Base-by-base conservation (phyloP, 1,140 invertebrate species). In the Whitmania pigra region DNA sequence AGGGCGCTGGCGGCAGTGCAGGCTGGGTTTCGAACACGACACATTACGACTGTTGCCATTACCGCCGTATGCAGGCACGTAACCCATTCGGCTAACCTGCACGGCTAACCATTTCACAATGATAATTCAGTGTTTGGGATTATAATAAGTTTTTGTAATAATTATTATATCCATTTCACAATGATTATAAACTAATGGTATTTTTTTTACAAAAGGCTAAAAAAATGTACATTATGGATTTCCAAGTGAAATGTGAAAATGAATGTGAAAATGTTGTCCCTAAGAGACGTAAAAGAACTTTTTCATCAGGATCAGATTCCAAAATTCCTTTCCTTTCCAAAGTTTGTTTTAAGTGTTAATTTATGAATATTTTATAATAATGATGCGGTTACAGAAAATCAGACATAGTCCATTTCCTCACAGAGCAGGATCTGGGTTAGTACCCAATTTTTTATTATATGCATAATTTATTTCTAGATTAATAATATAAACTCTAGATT, bases 201-300 rank as follows among this genome's bases (percentile, higher is more conserved):
- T 74, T 15, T 17, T 69, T 18, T 71, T 20, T 36, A 67, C 54
- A 15, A 22, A 71, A 27, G 53, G 36, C 53, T 25, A 71, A 54
- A 36, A 29, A 53, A 53, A 71, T 71, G 40, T 29, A 71, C 25
- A 25, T 25, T 36, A 54, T 43, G 20, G n/a, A 53, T 36, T 71
- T 36, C 31, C 20, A 71, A 31, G 29, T 25, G 29, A 22, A 63
- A 25, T 63, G 57, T 31, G 57, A 22, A 63, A 31, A 63, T 63
- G 57, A 63, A 18, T 63, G 22, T 17, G 57, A 63, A 63, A 63
- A 22, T 63, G 29, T 63, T 25, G 29, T 25, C 22, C 57, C 57
- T 25, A 63, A 31, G 18, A 13, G 29, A n/a, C 22, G 57, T 22
- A 63, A 63, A 63, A 63, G 57, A n/a, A 63, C 57, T 11, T 63